Conservation (phyloP, 2,888 invertebrate species). For the Brenthis ino region DNA sequence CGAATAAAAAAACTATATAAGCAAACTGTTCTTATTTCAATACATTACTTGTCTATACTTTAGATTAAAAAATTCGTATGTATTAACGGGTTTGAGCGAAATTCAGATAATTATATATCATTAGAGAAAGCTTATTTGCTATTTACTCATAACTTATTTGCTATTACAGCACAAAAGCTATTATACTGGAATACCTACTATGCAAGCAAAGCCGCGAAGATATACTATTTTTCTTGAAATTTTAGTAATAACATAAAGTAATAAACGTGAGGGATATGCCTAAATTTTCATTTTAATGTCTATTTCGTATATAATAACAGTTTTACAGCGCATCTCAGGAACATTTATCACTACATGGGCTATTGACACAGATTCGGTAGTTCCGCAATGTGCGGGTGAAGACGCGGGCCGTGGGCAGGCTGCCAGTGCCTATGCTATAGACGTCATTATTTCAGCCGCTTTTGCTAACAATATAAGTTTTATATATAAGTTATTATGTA, state of each 20-base stretch:
- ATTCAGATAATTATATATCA: too few species aligned
- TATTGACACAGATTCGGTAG: conserved; percentile 33
- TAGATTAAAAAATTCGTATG: too few species aligned
- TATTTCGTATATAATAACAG: conserved; percentile 7
- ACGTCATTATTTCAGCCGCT: conserved; percentile 15
- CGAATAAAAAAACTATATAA: too few species aligned
- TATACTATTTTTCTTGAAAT: too few species aligned
- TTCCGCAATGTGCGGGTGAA: conserved; percentile 35
- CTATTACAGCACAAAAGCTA: too few species aligned
- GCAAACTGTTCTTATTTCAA: too few species aligned
- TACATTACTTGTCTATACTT: too few species aligned
- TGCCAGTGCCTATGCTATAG: conserved; percentile 24
- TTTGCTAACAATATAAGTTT: conserved; percentile 7
- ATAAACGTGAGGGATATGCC: neutral
- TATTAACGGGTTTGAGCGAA: too few species aligned
- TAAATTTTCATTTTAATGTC: conserved; percentile 3
- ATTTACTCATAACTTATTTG: too few species aligned
- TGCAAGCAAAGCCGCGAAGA: too few species aligned
- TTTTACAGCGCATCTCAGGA: conserved; percentile 22
- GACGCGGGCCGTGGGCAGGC: conserved; percentile 35
- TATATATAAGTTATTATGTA: neutral
- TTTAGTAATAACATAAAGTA: conserved; percentile 2
- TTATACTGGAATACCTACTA: too few species aligned
- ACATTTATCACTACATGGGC: conserved; percentile 26
- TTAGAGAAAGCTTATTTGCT: too few species aligned